These are phyloP conservation scores for Siderastrea siderea DNA, from an alignment of 92 coral and sea anemone genomes.

Conservation along the genomic window DNA sequence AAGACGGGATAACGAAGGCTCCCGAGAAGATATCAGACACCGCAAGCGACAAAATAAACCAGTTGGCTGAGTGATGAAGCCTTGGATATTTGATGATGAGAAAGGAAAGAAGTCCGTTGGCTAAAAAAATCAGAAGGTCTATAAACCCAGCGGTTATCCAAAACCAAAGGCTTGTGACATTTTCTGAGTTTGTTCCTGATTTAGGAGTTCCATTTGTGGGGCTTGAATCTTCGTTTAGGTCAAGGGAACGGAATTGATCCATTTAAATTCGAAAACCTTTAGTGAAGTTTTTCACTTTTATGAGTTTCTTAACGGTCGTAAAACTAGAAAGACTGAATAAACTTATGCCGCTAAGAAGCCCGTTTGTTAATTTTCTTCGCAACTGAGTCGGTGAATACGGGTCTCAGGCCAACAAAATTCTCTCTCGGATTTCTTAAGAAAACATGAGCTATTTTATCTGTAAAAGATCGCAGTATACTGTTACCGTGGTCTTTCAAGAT, in stretches of 20 bases:
- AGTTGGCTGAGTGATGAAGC: conserved; percentile 29
- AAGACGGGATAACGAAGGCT: conserved; percentile 27
- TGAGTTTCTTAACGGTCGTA: too few relatives aligned
- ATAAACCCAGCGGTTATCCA: conserved; percentile 21
- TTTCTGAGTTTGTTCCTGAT: neutral
- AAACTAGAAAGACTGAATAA: too few relatives aligned
- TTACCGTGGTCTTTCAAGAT: neutral
- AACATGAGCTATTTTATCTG: too few relatives aligned
- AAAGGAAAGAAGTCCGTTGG: conserved; percentile 30
- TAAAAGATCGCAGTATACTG: too few relatives aligned
- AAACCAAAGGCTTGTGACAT: neutral
- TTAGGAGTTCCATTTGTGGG: neutral
- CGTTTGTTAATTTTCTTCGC: too few relatives aligned
- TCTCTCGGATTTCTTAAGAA: too few relatives aligned
- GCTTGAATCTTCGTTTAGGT: too few relatives aligned
- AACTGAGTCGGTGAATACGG: too few relatives aligned
- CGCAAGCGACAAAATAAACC: conserved; percentile 46
- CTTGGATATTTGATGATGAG: conserved; percentile 7
- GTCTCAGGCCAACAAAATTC: too few relatives aligned
- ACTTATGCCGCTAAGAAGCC: too few relatives aligned
- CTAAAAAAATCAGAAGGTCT: conserved; percentile 21
- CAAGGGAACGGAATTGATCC: neutral
- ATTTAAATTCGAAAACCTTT: neutral
- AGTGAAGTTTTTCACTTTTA: neutral
- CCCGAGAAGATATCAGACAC: conserved; percentile 41